Conservation (phyloP, 2,888 invertebrate genomes). For the Heliconius erato region DNA sequence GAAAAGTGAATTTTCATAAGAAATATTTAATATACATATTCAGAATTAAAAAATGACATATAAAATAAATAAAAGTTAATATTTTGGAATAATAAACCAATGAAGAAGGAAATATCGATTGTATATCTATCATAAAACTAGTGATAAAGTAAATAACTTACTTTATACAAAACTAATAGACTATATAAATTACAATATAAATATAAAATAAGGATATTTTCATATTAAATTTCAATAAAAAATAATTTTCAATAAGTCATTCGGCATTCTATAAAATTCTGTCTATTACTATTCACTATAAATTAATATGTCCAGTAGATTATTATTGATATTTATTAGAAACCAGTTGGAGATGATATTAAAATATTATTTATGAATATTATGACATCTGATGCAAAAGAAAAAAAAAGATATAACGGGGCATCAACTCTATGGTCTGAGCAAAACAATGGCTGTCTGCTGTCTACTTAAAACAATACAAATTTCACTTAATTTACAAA, state of each 20-base stretch:
- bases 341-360: neutral
- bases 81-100: neutral
- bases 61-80: neutral
- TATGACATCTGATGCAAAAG: neutral
- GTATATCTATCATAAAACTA: neutral
- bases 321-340: conserved; percentile 8
- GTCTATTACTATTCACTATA: neutral
- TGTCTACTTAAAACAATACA: conserved; percentile 16
- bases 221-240: neutral
- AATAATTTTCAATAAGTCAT: neutral
- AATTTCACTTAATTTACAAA: neutral
- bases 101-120: neutral
- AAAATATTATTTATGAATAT: neutral
- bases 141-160: neutral
- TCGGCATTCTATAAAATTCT: neutral
- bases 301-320: neutral
- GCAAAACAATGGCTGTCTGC: conserved; percentile 4
- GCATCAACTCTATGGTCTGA: neutral
- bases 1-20: neutral
- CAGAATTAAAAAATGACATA: neutral
- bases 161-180: neutral
- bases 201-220: neutral
- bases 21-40: neutral
- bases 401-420: neutral
- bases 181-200: neutral